Evolutionary conservation across 2,113 vertebrate species (phyloP).

Genomic region (Polypterus senegalus): DNA sequence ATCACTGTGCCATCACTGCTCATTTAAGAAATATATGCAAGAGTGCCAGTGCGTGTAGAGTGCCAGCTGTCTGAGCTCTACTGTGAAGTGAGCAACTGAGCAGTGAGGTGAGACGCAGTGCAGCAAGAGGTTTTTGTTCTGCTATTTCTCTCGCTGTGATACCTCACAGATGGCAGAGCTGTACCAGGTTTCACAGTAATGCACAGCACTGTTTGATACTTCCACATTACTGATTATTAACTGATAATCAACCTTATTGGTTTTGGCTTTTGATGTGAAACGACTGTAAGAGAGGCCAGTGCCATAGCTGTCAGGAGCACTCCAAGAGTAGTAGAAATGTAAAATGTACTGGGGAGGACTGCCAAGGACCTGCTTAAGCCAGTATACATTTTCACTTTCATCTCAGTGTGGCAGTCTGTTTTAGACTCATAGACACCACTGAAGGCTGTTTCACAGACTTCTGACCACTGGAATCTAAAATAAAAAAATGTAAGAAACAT

Average conservation of each 20-base stretch:
- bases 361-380: slow-evolving; percentile 35
- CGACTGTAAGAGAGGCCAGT: slow-evolving; percentile 29
- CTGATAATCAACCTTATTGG: slow-evolving; percentile 20
- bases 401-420: slow-evolving; percentile 18
- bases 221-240: no score
- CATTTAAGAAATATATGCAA: no score
- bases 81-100: no score
- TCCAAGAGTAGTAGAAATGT: fast-evolving
- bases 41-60: no score
- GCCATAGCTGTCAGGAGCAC: slow-evolving; percentile 2
- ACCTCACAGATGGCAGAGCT: no score
- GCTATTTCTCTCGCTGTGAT: no score
- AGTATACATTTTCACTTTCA: neutral
- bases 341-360: slow-evolving; percentile 23
- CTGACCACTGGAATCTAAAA: slow-evolving; percentile 27
- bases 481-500: slow-evolving; percentile 10
- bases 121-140: no score
- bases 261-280: slow-evolving; percentile 27
- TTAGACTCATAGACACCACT: slow-evolving; percentile 21
- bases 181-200: no score
- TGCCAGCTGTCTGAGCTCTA: no score
- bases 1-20: no score
- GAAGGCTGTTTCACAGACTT: slow-evolving; percentile 23
- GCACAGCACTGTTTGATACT: no score
- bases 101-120: no score